A percentile compares a stretch with the other conserved stretches of the same genome.
phyloP scores from a whole-genome alignment of 2,888 invertebrate genomes.

The Serripes groenlandicus region DNA sequence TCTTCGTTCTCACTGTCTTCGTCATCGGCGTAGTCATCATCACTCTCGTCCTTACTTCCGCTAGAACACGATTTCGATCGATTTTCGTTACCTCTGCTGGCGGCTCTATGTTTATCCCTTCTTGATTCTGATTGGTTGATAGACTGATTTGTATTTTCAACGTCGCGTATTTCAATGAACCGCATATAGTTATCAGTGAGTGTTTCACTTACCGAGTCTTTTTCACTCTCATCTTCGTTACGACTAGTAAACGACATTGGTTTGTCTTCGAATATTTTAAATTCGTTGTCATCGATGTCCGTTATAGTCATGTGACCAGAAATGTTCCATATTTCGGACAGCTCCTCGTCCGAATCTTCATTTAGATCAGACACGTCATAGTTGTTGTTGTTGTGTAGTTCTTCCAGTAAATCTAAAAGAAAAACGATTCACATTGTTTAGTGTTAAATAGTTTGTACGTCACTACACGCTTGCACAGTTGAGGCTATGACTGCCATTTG shows the following conservation, averaged over 20 bases:
- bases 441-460: no score
- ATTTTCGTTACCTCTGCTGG: no score
- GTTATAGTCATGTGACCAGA: constrained; percentile 5
- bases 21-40: constrained; percentile 9
- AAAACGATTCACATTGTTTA: no score
- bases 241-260: no score
- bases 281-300: not conserved
- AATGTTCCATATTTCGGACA: constrained; percentile 8
- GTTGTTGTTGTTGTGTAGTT: constrained; percentile 7
- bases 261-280: not conserved
- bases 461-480: not conserved
- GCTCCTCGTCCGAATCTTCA: constrained; percentile 16
- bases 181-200: not conserved
- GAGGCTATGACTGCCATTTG: no score
- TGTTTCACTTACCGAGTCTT: not conserved
- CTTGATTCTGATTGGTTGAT: not conserved
- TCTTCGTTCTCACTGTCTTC: constrained; percentile 6
- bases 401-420: constrained; percentile 9
- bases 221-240: not conserved
- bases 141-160: not conserved
- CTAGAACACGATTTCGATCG: no score
- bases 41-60: no score
- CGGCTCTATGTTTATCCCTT: no score
- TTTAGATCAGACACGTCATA: not conserved
- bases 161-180: not conserved